A percentile compares a stretch with the other conserved stretches of the same genome.
phyloP scores from a whole-genome alignment of 2,888 invertebrate species.

The Pseudanteris insignis region DNA sequence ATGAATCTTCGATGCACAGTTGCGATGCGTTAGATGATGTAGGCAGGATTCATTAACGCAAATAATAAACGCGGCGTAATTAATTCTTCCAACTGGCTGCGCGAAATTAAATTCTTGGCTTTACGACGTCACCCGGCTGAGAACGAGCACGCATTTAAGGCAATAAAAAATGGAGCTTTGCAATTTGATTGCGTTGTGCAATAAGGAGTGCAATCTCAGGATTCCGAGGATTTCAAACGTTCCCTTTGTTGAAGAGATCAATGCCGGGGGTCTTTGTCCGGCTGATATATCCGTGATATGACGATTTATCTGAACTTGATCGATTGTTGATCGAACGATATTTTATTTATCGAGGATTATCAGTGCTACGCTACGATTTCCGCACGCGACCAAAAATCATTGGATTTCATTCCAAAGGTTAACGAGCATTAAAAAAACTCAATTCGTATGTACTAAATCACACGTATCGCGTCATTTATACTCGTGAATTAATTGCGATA shows the following conservation, averaged over 20 bases:
- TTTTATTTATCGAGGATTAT: slow-evolving; percentile 18
- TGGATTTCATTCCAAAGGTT: slow-evolving; percentile 7
- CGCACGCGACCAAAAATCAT: neutral
- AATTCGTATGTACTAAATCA: neutral
- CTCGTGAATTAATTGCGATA: too few species aligned
- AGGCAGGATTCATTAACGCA: slow-evolving; percentile 36
- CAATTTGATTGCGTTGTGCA: slow-evolving; percentile 45
- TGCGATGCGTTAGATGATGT: slow-evolving; percentile 22
- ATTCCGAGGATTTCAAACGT: slow-evolving; percentile 45
- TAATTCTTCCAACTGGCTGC: slow-evolving; percentile 30
- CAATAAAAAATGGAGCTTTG: slow-evolving; percentile 43
- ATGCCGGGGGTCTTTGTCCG: slow-evolving; percentile 35
- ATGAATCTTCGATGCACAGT: slow-evolving; percentile 2
- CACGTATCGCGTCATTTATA: neutral
- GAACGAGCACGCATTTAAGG: slow-evolving; percentile 40
- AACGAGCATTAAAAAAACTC: slow-evolving; percentile 5
- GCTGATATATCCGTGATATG: slow-evolving; percentile 33
- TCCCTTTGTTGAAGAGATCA: slow-evolving; percentile 44
- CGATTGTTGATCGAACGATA: slow-evolving; percentile 29
- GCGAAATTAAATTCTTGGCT: slow-evolving; percentile 46
- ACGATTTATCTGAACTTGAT: slow-evolving; percentile 17
- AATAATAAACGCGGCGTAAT: slow-evolving; percentile 41
- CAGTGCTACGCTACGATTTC: slow-evolving; percentile 4
- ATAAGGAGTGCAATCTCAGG: slow-evolving; percentile 44
- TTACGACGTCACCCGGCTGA: slow-evolving; percentile 41